Conservation (phyloP, 2,888 invertebrate genomes). For the Drosophila borborema region DNA sequence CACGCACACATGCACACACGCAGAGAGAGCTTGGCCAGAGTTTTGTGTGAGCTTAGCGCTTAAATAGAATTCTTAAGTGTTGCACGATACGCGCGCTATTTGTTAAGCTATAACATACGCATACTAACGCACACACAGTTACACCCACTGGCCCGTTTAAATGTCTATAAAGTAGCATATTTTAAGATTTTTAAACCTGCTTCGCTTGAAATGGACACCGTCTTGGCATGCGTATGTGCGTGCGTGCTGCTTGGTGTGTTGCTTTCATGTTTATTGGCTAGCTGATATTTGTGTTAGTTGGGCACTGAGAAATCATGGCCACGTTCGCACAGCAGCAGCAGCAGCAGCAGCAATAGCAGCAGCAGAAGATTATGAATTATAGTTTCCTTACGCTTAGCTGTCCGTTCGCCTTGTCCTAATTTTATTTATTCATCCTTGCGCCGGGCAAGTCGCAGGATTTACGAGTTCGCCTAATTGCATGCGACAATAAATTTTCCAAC, state of each 20-base stretch:
- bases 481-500: constrained; percentile 73
- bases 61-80: constrained; percentile 74
- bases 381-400: constrained; percentile 62
- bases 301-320: constrained; percentile 66
- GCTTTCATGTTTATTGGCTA: constrained; percentile 59
- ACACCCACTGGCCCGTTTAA: constrained; percentile 12
- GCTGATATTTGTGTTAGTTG: constrained; percentile 57
- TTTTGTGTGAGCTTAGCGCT: constrained; percentile 44
- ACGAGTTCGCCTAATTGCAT: constrained; percentile 75
- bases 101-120: constrained; percentile 28
- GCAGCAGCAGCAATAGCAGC: constrained; percentile 11
- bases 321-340: constrained; percentile 44
- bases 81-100: constrained; percentile 58
- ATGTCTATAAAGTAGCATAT: constrained; percentile 62
- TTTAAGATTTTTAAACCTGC: constrained; percentile 77
- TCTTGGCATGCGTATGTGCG: neutral
- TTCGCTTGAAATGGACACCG: constrained; percentile 59
- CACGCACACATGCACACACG: constrained; percentile 25
- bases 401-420: constrained; percentile 55
- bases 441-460: constrained; percentile 58
- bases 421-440: constrained; percentile 68
- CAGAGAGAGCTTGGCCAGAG: constrained; percentile 2
- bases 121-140: constrained; percentile 1
- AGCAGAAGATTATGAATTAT: constrained; percentile 71
- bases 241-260: constrained; percentile 20